Percentiles rank a stretch among this genome's conserved stretches.
These are phyloP conservation scores for Acanthisitta chloris DNA, from an alignment of 2,113 vertebrate species.

Conservation along the genomic window DNA sequence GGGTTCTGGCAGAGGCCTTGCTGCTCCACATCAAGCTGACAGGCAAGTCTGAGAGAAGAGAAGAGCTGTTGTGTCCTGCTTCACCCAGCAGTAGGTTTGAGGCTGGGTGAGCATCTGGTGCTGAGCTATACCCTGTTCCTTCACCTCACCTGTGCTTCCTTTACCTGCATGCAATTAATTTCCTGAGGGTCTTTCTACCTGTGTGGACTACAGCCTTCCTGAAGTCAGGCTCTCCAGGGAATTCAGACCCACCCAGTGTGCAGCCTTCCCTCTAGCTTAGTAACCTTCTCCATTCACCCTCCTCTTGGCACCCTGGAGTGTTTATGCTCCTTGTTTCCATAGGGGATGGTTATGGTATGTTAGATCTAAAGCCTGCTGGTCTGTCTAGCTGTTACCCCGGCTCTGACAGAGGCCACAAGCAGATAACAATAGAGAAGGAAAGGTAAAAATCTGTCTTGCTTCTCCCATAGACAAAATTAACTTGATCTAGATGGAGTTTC, in stretches of 20 bases:
- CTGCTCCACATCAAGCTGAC: neutral
- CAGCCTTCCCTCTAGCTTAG: neutral
- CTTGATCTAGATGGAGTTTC: neutral
- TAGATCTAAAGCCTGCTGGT: neutral
- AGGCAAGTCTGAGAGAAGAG: constrained; percentile 34
- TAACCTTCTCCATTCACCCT: neutral
- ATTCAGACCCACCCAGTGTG: neutral
- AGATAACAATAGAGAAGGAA: neutral
- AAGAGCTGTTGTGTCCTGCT: neutral
- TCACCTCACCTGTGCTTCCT: neutral
- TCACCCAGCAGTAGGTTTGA: neutral
- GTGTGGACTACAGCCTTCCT: neutral
- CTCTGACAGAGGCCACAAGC: neutral
- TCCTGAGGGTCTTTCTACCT: neutral
- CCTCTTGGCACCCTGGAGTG: neutral
- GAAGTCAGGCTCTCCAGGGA: neutral
- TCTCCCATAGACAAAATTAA: neutral
- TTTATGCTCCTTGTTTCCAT: neutral
- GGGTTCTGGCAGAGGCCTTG: no score
- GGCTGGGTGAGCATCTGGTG: neutral
- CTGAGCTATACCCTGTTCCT: neutral
- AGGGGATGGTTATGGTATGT: neutral
- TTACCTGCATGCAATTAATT: neutral
- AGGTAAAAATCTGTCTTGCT: neutral
- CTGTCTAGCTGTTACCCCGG: neutral